Evolutionary conservation across 2,888 invertebrate species (phyloP).

Genomic region (Cheilosia pagana): DNA sequence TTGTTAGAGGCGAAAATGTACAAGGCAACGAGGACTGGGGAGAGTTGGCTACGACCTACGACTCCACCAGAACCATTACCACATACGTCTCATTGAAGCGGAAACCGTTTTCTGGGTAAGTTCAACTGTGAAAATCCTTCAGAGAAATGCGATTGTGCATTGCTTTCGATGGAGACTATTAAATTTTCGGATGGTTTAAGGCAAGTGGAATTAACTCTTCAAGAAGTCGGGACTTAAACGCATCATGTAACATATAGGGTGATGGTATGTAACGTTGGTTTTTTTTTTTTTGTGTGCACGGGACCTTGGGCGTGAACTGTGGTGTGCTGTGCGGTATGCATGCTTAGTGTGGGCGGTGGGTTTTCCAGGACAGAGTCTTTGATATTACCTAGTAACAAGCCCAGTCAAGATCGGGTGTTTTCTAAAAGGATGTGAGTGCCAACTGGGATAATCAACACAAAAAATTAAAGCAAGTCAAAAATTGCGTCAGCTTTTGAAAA

Average conservation of each 20-base stretch:
- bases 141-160: conserved; percentile 49
- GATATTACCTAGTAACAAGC: no score
- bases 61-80: conserved; percentile 2
- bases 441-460: no score
- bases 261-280: not conserved
- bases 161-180: conserved; percentile 55
- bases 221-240: conserved; percentile 9
- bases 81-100: conserved; percentile 59
- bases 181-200: conserved; percentile 46
- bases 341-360: no score
- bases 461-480: no score
- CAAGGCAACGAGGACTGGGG: not conserved
- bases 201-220: conserved; percentile 37
- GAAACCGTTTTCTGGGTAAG: conserved; percentile 61
- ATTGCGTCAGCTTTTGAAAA: no score
- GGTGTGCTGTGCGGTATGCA: not conserved
- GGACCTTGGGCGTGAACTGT: not conserved
- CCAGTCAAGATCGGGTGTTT: no score
- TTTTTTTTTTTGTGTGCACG: not conserved
- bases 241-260: not conserved
- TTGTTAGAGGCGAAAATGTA: conserved; percentile 58
- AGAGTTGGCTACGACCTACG: conserved; percentile 13
- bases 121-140: conserved; percentile 61
- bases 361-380: no score
- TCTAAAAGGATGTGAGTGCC: no score